phyloP scores from a whole-genome alignment of 1,140 invertebrate genomes.

The Orchesella cincta region DNA sequence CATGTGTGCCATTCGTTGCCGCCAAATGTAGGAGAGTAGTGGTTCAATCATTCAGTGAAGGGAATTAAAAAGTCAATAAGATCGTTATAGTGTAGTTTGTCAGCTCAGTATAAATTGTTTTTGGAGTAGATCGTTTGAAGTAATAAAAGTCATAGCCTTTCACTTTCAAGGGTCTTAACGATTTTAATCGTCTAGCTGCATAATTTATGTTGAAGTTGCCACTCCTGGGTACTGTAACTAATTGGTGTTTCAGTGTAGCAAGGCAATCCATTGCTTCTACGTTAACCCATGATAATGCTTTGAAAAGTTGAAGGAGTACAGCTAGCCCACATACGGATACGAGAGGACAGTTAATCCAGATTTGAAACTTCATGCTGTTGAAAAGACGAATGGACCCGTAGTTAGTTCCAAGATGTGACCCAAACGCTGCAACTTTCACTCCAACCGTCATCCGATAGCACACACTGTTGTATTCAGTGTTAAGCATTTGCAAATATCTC shows the following conservation, averaged over 20 bases:
- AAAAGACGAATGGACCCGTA: slow-evolving; percentile 36
- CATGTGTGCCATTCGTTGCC: too few relatives aligned
- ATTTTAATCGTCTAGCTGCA: slow-evolving; percentile 12
- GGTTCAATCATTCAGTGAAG: too few relatives aligned
- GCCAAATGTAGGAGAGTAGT: too few relatives aligned
- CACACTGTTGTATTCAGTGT: slow-evolving; percentile 30
- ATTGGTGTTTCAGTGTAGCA: background rate
- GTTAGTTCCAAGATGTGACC: slow-evolving; percentile 36
- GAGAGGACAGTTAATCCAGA: slow-evolving; percentile 34
- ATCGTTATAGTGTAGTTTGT: slow-evolving; percentile 28
- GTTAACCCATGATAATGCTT: slow-evolving; percentile 6
- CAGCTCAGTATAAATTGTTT: slow-evolving; percentile 25
- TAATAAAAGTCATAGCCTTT: slow-evolving; percentile 34
- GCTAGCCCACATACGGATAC: slow-evolving; percentile 25
- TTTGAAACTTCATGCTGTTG: slow-evolving; percentile 30
- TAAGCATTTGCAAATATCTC: slow-evolving; percentile 16
- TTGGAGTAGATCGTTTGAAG: slow-evolving; percentile 28
- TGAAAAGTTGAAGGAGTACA: slow-evolving; percentile 17
- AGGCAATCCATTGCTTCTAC: slow-evolving; percentile 15
- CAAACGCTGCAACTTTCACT: slow-evolving; percentile 18
- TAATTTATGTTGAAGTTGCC: background rate
- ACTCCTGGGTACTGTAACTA: background rate
- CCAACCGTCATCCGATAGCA: slow-evolving; percentile 14
- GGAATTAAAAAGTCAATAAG: background rate
- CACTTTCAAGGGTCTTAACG: background rate